Percentiles rank a stretch among this genome's conserved stretches.
These are phyloP conservation scores for Drosophila pallidifrons DNA, from an alignment of 1,140 invertebrate species.

Conservation along the genomic window DNA sequence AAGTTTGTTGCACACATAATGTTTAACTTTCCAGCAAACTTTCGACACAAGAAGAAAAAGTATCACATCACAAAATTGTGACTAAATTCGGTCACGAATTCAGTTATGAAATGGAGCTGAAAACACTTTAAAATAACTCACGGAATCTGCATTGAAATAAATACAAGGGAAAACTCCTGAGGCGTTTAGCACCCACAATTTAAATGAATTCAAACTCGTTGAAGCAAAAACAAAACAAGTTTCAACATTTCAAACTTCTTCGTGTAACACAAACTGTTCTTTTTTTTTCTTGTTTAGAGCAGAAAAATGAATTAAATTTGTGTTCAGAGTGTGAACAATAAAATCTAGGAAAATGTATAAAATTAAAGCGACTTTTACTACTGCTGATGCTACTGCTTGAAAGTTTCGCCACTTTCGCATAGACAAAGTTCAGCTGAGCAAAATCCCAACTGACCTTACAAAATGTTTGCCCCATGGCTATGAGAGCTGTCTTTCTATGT, in stretches of 20 bases:
- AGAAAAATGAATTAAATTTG: constrained; percentile 31
- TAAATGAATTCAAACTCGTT: constrained; percentile 24
- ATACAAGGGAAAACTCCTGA: background rate
- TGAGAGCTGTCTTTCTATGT: background rate
- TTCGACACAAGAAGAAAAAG: background rate
- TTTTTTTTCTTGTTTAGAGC: background rate
- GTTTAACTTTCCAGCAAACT: background rate
- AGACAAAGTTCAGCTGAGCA: constrained; percentile 27
- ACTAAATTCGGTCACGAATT: background rate
- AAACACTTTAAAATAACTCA: constrained; percentile 1
- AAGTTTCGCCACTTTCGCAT: constrained; percentile 38
- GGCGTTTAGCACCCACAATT: constrained; percentile 7
- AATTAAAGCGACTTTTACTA: constrained; percentile 28
- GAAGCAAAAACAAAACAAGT: constrained; percentile 18
- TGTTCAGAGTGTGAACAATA: constrained; percentile 13
- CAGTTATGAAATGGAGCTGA: constrained; percentile 10
- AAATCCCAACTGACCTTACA: constrained; percentile 36
- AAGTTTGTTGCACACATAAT: background rate
- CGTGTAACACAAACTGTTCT: background rate
- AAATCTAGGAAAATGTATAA: constrained; percentile 22
- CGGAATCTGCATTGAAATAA: background rate
- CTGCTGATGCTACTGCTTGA: constrained; percentile 17
- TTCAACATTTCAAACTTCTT: constrained; percentile 9
- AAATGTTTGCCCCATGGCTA: constrained; percentile 12
- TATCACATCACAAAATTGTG: background rate